Base-by-base conservation (phyloP, 2,888 invertebrate species). In the Yponomeuta plumbellus region DNA sequence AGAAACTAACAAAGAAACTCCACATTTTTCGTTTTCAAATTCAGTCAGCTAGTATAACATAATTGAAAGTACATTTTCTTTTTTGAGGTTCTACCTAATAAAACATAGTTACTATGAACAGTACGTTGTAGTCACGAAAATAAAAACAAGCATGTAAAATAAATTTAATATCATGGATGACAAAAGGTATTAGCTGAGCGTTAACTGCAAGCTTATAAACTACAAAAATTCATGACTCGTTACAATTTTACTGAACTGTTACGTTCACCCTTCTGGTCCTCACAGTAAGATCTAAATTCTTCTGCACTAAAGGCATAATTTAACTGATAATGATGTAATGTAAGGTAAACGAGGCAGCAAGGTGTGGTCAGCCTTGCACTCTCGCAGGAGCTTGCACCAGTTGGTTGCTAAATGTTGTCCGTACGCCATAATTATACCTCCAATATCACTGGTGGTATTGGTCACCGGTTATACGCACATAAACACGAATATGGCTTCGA, bases 341-440 rank as follows among this genome's bases (percentile, higher is more conserved):
- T 75, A 76, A 78, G 79, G 82, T 75, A 73, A 80, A 71, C 74
- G 39, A 40, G 61, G 21, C 58, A 72, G 69, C 69, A 72, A 76
- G 78, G 77, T 79, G 84, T 77, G 79, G 83, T 74, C 78, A 83
- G 70, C 85, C 84, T 85, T 84, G 84, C 69, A 61, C 59, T 64
- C 44, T 62, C 61, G 67, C 65, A 65, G 67, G 23, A 62, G 62
- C 62, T 17, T 62, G 62, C 62, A 26, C 39, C 39, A 62, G 62
- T 62, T 62, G n/a, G 13, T 62, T 62, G 62, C 62, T 34, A 62
- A 62, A 62, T 62, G 34, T 62, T 39, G 62, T 62, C 62, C 62
- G 13, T 11, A 62, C 10, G 17, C 44, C n/a, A 62, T 62, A 62
- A 62, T 62, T 62, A 62, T 39, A 34, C 34, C 34, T 34, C 8